Evolutionary conservation across 1,140 invertebrate species (phyloP).

Genomic region (Drosophila santomea): DNA sequence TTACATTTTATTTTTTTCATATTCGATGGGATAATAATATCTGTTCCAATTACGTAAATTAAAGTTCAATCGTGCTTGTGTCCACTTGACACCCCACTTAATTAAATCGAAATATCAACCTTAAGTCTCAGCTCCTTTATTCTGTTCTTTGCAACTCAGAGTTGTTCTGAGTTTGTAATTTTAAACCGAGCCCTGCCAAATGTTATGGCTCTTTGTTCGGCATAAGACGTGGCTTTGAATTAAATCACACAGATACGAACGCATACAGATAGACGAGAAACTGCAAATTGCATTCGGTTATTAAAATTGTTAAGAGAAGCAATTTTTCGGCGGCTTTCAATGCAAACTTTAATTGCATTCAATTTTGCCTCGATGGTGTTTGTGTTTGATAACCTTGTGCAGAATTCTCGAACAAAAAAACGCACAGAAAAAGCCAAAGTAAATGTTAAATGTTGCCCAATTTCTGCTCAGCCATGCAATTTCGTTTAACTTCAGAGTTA

Average conservation of each 20-base stretch:
- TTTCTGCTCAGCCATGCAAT: conserved; percentile 57
- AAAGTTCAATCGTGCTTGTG: neutral
- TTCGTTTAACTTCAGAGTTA: conserved; percentile 40
- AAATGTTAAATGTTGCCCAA: conserved; percentile 73
- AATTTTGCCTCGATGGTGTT: conserved; percentile 47
- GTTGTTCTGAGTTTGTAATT: conserved; percentile 5
- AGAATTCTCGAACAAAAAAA: conserved; percentile 63
- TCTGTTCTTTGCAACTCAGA: conserved; percentile 9
- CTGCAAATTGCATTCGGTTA: conserved; percentile 72
- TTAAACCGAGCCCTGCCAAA: conserved; percentile 25
- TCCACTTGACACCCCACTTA: neutral
- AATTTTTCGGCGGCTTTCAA: conserved; percentile 63
- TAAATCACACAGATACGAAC: conserved; percentile 34
- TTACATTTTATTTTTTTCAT: too few relatives aligned
- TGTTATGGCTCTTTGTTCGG: conserved; percentile 41
- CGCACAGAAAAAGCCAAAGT: conserved; percentile 50
- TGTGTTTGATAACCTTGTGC: conserved; percentile 75
- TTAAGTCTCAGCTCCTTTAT: neutral
- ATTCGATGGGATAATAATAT: too few relatives aligned
- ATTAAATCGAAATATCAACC: neutral
- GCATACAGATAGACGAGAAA: conserved; percentile 10
- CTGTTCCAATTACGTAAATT: too few relatives aligned
- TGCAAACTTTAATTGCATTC: conserved; percentile 78
- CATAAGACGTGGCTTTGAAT: conserved; percentile 32
- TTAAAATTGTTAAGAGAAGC: conserved; percentile 69